A percentile compares a stretch with the other conserved stretches of the same genome.
Evolutionary conservation across 2,797 vertebrate species (phyloP).

Genomic region (Chaetophractus vellerosus): DNA sequence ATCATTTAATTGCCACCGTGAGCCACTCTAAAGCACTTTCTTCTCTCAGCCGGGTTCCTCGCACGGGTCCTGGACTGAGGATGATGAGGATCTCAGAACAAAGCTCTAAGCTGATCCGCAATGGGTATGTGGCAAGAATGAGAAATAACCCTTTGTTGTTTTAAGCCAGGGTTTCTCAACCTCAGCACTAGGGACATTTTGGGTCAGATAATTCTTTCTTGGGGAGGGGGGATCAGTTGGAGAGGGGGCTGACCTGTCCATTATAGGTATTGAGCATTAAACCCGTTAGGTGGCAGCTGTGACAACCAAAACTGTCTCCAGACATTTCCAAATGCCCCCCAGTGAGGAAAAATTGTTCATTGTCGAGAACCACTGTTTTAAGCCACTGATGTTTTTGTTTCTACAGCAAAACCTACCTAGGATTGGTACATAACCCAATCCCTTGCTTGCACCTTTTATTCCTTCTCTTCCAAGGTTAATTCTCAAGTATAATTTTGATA

Average conservation of each 20-base stretch:
- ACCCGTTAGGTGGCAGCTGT: background rate
- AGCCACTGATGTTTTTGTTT: constrained; percentile 9
- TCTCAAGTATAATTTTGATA: constrained; percentile 31
- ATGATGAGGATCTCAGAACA: background rate
- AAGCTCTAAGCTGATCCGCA: background rate
- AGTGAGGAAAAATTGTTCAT: background rate
- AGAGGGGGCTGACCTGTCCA: too few species aligned
- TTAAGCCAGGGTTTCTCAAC: constrained; percentile 16
- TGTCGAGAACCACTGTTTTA: background rate
- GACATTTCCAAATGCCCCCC: background rate
- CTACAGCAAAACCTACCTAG: background rate
- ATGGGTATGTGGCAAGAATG: background rate
- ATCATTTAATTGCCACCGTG: background rate
- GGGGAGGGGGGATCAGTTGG: background rate
- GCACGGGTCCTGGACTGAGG: background rate
- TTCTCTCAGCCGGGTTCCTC: background rate
- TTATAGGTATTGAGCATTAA: background rate
- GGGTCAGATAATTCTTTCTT: background rate
- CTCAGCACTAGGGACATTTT: background rate
- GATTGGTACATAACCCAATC: background rate
- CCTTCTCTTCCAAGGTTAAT: constrained; percentile 17
- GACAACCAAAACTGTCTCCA: background rate
- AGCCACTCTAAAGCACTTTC: background rate
- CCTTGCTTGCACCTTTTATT: constrained; percentile 38
- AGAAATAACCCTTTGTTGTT: constrained; percentile 15